Conservation (phyloP, 2,888 invertebrate genomes). For the Portevinia maculata region DNA sequence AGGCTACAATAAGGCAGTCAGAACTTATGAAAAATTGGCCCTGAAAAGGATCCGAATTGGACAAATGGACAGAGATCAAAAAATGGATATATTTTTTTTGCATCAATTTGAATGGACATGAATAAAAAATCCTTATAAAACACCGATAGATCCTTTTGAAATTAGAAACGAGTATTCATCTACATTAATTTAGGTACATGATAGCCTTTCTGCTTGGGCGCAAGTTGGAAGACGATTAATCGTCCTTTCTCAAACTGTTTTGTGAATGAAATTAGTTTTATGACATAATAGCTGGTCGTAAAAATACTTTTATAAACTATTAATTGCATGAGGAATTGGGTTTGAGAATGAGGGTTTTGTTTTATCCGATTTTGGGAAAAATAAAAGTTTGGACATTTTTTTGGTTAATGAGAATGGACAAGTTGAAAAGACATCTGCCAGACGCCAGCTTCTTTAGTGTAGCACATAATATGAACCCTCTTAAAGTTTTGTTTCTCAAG, state of each 20-base stretch:
- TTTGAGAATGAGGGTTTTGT: neutral
- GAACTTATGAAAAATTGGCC: constrained; percentile 14
- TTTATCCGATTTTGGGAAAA: constrained; percentile 11
- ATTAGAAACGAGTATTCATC: neutral
- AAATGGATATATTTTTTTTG: neutral
- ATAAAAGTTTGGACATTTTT: neutral
- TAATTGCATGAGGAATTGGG: constrained; percentile 49
- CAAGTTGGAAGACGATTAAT: constrained; percentile 15
- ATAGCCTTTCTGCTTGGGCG: constrained; percentile 19
- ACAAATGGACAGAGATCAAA: constrained; percentile 21
- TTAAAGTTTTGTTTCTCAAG: neutral
- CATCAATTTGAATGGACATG: neutral
- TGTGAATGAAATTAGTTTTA: constrained; percentile 47
- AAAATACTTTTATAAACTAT: constrained; percentile 57
- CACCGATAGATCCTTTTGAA: constrained; percentile 8
- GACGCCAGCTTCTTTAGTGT: neutral
- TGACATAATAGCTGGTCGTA: constrained; percentile 37
- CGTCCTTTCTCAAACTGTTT: constrained; percentile 23
- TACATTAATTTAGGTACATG: no score
- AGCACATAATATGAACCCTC: neutral
- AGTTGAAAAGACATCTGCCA: constrained; percentile 5
- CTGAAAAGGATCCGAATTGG: constrained; percentile 18
- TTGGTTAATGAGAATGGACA: neutral
- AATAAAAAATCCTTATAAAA: neutral
- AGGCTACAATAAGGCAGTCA: constrained; percentile 16